Evolutionary conservation across 2,888 invertebrate genomes (phyloP).

Genomic region (Nasonovia ribisnigri): DNA sequence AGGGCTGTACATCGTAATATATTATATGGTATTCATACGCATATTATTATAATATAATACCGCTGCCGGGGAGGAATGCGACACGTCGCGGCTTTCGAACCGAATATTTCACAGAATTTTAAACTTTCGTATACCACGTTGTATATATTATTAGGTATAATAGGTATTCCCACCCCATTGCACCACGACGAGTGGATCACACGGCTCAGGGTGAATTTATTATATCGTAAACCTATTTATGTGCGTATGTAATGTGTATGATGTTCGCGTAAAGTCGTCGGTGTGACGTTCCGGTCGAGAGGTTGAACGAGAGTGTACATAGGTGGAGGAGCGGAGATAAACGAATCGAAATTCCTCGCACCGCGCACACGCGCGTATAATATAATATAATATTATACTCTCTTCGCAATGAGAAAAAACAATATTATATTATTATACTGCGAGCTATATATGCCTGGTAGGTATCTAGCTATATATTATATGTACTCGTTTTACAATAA

Average conservation of each 20-base stretch:
- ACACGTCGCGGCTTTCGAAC: neutral
- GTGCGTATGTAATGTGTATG: neutral
- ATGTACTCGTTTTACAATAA: neutral
- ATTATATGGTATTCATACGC: neutral
- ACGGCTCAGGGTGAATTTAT: neutral
- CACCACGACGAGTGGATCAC: neutral
- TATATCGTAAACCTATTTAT: neutral
- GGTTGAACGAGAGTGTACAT: neutral
- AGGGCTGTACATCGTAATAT: neutral
- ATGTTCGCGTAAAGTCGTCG: neutral
- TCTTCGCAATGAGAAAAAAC: neutral
- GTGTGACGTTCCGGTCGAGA: constrained; percentile 4
- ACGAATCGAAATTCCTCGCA: neutral
- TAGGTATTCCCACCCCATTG: neutral
- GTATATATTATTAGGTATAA: neutral
- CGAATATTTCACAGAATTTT: neutral
- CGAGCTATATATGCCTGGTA: neutral
- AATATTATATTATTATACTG: constrained; percentile 1
- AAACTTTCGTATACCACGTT: neutral
- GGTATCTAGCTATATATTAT: neutral
- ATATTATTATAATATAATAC: neutral
- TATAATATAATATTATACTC: neutral
- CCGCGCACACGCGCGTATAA: neutral
- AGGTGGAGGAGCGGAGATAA: neutral
- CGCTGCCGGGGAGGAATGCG: neutral